These are phyloP conservation scores for Phylloscopus whistleri DNA, from an alignment of 2,113 vertebrate species.

Conservation along the genomic window DNA sequence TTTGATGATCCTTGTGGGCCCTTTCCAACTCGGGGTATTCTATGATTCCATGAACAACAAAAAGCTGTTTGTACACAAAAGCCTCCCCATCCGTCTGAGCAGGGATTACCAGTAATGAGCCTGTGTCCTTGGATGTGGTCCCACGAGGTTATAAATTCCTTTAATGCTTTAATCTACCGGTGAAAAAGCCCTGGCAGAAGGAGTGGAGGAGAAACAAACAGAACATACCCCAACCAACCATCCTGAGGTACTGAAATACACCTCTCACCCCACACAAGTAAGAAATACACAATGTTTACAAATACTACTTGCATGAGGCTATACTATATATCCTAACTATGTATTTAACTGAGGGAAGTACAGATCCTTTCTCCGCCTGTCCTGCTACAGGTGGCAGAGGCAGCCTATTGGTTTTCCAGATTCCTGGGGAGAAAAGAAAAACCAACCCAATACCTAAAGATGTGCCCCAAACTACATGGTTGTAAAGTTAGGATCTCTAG, in stretches of 20 bases:
- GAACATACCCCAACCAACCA: background rate
- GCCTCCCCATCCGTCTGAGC: slow-evolving; percentile 26
- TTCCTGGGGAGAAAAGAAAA: background rate
- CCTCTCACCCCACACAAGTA: background rate
- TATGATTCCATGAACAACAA: background rate
- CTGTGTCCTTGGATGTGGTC: background rate
- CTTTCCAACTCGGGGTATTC: background rate
- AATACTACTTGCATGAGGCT: background rate
- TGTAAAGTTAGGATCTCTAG: background rate
- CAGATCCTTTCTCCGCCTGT: background rate
- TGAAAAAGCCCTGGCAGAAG: background rate
- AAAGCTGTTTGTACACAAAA: slow-evolving; percentile 21
- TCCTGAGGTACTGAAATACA: background rate
- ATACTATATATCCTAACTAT: background rate
- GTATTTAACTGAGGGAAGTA: background rate
- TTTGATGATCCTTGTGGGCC: background rate
- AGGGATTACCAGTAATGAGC: slow-evolving; percentile 41
- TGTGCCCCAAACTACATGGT: background rate
- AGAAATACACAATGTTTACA: background rate
- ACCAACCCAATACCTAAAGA: background rate
- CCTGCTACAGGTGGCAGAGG: background rate
- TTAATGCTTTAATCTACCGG: background rate
- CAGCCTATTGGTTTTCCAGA: background rate
- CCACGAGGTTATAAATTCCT: background rate
- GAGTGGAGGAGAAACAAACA: background rate